A percentile compares a stretch with the other conserved stretches of the same genome.
These are phyloP conservation scores for Onychostoma macrolepis DNA, from an alignment of 2,113 vertebrate species.

Conservation along the genomic window DNA sequence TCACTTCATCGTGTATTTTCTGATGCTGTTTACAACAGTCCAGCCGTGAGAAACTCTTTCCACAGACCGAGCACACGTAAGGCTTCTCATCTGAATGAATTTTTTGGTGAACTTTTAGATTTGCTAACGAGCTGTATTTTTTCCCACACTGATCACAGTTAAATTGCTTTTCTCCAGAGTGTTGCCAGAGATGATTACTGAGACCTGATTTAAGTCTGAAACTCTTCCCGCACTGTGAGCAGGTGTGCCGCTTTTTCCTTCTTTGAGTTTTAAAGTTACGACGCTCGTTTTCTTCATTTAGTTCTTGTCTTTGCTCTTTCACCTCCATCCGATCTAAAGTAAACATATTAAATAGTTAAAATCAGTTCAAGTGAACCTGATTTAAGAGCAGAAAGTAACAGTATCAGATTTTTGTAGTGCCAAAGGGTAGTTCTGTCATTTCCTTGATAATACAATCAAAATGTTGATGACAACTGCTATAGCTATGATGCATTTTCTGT, in stretches of 20 bases:
- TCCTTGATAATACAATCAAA: background rate
- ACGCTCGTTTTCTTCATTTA: background rate
- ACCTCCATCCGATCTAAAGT: background rate
- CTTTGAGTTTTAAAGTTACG: background rate
- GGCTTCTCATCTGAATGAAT: background rate
- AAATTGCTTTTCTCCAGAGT: background rate
- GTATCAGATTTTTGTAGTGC: background rate
- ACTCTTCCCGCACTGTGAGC: background rate
- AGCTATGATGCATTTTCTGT: background rate
- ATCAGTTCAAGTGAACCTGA: background rate
- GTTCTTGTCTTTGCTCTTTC: background rate
- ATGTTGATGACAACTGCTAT: background rate
- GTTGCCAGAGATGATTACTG: background rate
- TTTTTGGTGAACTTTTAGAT: background rate
- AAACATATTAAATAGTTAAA: background rate
- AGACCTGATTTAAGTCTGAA: background rate
- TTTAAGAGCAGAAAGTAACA: background rate
- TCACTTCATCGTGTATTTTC: background rate
- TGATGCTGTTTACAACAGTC: background rate
- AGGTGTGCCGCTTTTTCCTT: background rate
- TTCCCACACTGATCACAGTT: background rate
- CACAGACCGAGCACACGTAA: background rate
- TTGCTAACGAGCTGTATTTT: background rate
- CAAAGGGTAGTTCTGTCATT: background rate
- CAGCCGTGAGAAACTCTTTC: background rate